Base-by-base conservation (phyloP, 30 jellyfish, hydroid and myxozoan species). In the Pelagia noctiluca region DNA sequence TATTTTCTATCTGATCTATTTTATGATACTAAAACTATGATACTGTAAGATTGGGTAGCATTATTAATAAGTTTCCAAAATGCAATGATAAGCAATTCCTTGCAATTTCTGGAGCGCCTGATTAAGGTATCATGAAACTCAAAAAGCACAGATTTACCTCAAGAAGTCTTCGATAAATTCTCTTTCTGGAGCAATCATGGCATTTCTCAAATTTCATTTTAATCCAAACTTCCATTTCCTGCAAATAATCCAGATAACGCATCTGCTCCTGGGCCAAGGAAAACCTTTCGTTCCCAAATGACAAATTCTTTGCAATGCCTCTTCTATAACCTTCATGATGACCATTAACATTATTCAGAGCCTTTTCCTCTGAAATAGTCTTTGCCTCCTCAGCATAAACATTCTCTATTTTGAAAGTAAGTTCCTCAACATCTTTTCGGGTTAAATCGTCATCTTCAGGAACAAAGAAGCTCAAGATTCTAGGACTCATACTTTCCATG, bases 361-460 rank as follows among this genome's bases (percentile, higher is more conserved):
- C 2, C 28, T 3, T 52, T 19, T 19, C 28, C 7, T 52, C 30
- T 52, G 2, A 8, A n/a, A n/a, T n/a, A 8, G 26, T 19, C 26
- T 52, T 52, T 52, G 68, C 68, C 24, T 50, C 90, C 34, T 35
- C 46, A 23, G 64, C 71, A 50, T 2, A 48, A 1, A 86, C 85
- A 75, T 86, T 82, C 46, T 76, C 96, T 48, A 86, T 65, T 63
- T 86, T 86, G 2, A 86, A 66, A 30, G 96, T 86, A 62, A 86
- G 50, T 26, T 77, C 86, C 32, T 86, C 96, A 49, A 86, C 71
- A 50, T 86, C 96, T 26, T 86, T 29, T 22, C 87, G 80, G 22
- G 96, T 28, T 5, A 86, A 67, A 53, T 86, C 96, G 30, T 86
- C 96, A 65, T 86, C 96, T 53, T 86, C 96, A 18, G 96, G 90